Evolutionary conservation across 2,888 invertebrate species (phyloP).

Genomic region (Polydrusus tereticollis): DNA sequence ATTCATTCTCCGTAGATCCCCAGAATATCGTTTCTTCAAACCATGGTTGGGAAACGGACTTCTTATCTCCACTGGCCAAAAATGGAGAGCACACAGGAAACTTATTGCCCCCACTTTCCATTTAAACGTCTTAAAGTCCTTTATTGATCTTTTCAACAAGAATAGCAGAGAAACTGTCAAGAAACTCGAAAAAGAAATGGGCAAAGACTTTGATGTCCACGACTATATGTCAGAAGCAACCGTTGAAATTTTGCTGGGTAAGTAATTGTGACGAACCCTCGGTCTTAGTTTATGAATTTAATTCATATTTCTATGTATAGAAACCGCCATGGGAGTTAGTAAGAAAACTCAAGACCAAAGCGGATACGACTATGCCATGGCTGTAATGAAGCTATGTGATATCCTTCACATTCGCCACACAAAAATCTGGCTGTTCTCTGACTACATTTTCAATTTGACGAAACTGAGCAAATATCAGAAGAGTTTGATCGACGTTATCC

Average conservation of each 20-base stretch:
- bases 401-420: slow-evolving; percentile 86
- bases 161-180: slow-evolving; percentile 82
- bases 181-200: slow-evolving; percentile 78
- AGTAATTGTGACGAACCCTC: slow-evolving; percentile 55
- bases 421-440: slow-evolving; percentile 82
- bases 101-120: slow-evolving; percentile 90
- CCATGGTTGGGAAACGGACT: slow-evolving; percentile 88
- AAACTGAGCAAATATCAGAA: slow-evolving; percentile 81
- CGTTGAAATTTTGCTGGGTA: slow-evolving; percentile 82
- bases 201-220: slow-evolving; percentile 81
- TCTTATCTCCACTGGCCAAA: slow-evolving; percentile 85
- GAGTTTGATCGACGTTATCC: slow-evolving; percentile 80
- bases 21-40: slow-evolving; percentile 84
- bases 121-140: slow-evolving; percentile 87
- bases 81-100: slow-evolving; percentile 88
- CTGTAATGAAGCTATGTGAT: slow-evolving; percentile 91
- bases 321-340: slow-evolving; percentile 91
- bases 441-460: slow-evolving; percentile 82
- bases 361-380: slow-evolving; percentile 87
- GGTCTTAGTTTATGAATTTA: no score
- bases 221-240: slow-evolving; percentile 89
- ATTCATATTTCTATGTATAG: slow-evolving; percentile 68
- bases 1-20: slow-evolving; percentile 44
- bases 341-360: slow-evolving; percentile 85
- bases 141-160: slow-evolving; percentile 86